These are phyloP conservation scores for Ophion costatus DNA, from an alignment of 2,888 invertebrate genomes.

Conservation along the genomic window DNA sequence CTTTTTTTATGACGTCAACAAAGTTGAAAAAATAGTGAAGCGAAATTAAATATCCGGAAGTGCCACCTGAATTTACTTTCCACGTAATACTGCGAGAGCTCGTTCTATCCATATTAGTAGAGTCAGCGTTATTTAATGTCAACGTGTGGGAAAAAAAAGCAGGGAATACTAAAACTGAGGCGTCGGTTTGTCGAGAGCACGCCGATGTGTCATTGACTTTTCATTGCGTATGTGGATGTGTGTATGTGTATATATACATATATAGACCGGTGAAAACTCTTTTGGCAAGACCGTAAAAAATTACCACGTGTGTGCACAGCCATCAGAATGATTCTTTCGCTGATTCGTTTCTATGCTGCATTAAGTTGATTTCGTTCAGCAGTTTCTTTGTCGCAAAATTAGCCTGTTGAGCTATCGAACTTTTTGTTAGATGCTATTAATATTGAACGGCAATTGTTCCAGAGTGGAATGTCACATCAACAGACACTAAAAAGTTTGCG, in stretches of 20 bases:
- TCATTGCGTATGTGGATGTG: slow-evolving; percentile 40
- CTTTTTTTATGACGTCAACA: too few species aligned
- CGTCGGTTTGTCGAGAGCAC: slow-evolving; percentile 74
- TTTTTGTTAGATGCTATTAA: neutral
- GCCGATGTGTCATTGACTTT: slow-evolving; percentile 73
- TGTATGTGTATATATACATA: neutral
- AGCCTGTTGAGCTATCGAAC: neutral
- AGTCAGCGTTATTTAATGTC: slow-evolving; percentile 65
- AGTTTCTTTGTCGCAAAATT: slow-evolving; percentile 6
- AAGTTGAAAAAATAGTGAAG: neutral
- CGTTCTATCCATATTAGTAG: slow-evolving; percentile 24
- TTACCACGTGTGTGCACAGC: slow-evolving; percentile 16
- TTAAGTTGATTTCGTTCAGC: slow-evolving; percentile 15
- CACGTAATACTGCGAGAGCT: slow-evolving; percentile 27
- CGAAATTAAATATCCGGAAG: slow-evolving; percentile 4
- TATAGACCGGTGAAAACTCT: slow-evolving; percentile 3
- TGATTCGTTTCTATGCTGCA: slow-evolving; percentile 27
- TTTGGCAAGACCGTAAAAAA: slow-evolving; percentile 14
- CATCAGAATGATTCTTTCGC: slow-evolving; percentile 25
- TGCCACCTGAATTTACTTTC: slow-evolving; percentile 1
- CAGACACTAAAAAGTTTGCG: too few species aligned
- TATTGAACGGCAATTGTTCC: slow-evolving; percentile 14
- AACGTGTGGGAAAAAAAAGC: slow-evolving; percentile 63
- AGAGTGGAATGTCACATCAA: too few species aligned
- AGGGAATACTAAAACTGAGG: slow-evolving; percentile 76